phyloP scores from a whole-genome alignment of 1,140 invertebrate genomes.

The Drosophila azteca region DNA sequence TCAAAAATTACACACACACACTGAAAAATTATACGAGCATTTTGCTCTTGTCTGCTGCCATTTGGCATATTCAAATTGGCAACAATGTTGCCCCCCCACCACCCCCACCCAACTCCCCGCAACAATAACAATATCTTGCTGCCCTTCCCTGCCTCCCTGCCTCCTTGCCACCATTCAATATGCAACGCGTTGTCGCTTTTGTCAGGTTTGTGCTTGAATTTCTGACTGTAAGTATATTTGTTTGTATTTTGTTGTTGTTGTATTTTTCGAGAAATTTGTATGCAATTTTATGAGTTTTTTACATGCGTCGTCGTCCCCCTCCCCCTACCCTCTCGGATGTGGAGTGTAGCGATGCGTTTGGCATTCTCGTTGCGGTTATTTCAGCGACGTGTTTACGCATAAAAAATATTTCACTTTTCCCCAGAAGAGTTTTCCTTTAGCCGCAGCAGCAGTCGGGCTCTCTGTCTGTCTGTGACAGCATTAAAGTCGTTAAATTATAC shows the following conservation, averaged over 20 bases:
- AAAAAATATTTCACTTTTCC: slow-evolving; percentile 56
- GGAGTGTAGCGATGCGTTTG: slow-evolving; percentile 42
- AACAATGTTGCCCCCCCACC: slow-evolving; percentile 31
- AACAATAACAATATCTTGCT: slow-evolving; percentile 45
- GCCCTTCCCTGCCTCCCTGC: neutral
- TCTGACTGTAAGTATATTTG: slow-evolving; percentile 15
- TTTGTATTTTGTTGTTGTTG: neutral
- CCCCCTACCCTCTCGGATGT: no score
- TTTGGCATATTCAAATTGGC: slow-evolving; percentile 60
- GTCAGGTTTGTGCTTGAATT: slow-evolving; percentile 47
- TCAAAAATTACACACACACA: slow-evolving; percentile 48
- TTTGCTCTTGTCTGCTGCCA: slow-evolving; percentile 11
- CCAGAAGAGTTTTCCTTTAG: slow-evolving; percentile 1
- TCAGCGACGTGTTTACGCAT: slow-evolving; percentile 69
- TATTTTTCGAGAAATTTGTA: slow-evolving; percentile 57
- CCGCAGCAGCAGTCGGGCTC: no score
- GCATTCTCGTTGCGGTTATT: slow-evolving; percentile 59
- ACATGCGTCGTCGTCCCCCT: slow-evolving; percentile 17
- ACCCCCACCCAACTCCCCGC: neutral
- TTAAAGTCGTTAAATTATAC: slow-evolving; percentile 61
- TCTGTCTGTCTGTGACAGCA: slow-evolving; percentile 14
- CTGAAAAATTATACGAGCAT: slow-evolving; percentile 60
- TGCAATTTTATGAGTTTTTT: slow-evolving; percentile 66
- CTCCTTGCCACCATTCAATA: slow-evolving; percentile 35
- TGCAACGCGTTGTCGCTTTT: slow-evolving; percentile 47